phyloP scores from a whole-genome alignment of 2,888 invertebrate genomes.

The Monoplex corrugatus region DNA sequence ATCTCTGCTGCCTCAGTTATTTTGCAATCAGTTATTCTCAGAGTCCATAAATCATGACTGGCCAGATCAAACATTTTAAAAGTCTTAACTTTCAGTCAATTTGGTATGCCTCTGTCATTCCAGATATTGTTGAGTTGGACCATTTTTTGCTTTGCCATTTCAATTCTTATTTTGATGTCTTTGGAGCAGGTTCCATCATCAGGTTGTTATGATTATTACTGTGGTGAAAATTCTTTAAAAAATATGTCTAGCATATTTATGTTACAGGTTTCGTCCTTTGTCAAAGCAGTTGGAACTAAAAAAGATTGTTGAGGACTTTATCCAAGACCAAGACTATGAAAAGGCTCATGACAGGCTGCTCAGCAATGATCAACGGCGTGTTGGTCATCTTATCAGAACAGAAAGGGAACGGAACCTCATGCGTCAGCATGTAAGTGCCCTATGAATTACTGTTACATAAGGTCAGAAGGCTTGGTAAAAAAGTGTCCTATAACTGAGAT shows the following conservation, averaged over 20 bases:
- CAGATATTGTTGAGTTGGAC: too few relatives aligned
- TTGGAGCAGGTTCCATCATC: too few relatives aligned
- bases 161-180: background rate
- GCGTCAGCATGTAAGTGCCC: constrained; percentile 89
- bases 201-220: background rate
- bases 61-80: too few relatives aligned
- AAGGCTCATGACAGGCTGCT: constrained; percentile 85
- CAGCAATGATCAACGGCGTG: constrained; percentile 86
- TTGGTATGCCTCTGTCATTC: too few relatives aligned
- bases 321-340: constrained; percentile 93
- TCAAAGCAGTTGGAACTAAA: constrained; percentile 82
- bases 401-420: constrained; percentile 88
- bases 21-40: too few relatives aligned
- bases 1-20: too few relatives aligned
- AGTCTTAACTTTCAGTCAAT: background rate
- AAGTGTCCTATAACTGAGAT: too few relatives aligned
- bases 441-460: too few relatives aligned
- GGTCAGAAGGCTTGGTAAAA: too few relatives aligned
- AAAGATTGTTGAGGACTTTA: constrained; percentile 92
- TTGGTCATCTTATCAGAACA: constrained; percentile 82
- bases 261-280: constrained; percentile 88
- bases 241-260: background rate
- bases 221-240: background rate
- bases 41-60: too few relatives aligned
- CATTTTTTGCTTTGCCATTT: background rate